Evolutionary conservation across 2,113 vertebrate genomes (phyloP).

Genomic region (Aptenodytes forsteri): DNA sequence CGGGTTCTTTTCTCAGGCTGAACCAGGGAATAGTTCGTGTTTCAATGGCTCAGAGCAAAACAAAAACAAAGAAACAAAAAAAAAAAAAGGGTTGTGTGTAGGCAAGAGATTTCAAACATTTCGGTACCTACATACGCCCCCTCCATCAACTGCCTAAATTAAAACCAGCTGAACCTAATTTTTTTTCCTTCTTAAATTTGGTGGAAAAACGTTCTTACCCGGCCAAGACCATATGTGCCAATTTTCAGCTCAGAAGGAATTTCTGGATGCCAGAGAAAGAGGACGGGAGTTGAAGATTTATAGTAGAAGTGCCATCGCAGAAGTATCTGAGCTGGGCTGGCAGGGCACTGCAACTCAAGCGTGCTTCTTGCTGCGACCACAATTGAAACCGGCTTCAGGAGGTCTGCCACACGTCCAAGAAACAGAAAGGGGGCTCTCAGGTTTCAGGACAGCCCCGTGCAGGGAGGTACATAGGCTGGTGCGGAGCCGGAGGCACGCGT

Average conservation of each 20-base stretch:
- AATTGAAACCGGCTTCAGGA: neutral
- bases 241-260: neutral
- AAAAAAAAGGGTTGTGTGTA: no score
- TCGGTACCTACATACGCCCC: neutral
- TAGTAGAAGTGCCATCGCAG: neutral
- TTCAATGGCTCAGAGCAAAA: neutral
- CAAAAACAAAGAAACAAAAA: neutral
- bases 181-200: neutral
- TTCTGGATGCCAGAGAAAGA: slow-evolving; percentile 18
- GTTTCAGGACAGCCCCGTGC: neutral
- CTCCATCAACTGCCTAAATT: neutral
- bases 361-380: neutral
- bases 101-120: neutral
- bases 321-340: neutral
- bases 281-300: neutral
- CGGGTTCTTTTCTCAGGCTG: neutral
- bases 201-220: neutral
- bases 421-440: neutral
- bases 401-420: neutral
- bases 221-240: neutral
- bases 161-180: neutral
- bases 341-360: neutral
- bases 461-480: neutral
- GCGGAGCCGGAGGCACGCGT: neutral
- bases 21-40: neutral